phyloP scores from a whole-genome alignment of 2,888 invertebrate species.

The Apotomis turbidana region DNA sequence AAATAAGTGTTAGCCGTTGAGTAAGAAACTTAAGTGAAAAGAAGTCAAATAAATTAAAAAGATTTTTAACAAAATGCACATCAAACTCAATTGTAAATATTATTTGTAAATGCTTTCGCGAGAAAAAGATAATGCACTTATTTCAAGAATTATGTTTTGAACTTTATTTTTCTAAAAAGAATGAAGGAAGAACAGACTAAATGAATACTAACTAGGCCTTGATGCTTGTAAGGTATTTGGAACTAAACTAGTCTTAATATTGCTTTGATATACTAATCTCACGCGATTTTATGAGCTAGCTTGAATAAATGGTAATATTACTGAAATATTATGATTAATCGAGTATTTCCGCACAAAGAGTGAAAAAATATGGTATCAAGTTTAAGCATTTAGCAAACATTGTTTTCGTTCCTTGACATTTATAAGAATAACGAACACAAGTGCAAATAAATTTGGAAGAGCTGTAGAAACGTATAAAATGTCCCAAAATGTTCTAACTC shows the following conservation, averaged over 20 bases:
- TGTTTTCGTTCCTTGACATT: not conserved
- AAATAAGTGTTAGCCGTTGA: not conserved
- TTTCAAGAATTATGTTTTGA: not conserved
- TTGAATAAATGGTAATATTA: not conserved
- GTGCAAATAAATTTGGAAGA: not conserved
- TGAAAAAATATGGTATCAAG: not conserved
- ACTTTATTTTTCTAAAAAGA: not conserved
- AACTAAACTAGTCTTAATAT: not conserved
- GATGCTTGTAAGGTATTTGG: not conserved
- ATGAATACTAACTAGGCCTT: no score
- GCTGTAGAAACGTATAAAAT: slow-evolving; percentile 6
- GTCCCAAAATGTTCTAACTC: not conserved
- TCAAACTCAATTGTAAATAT: slow-evolving; percentile 6
- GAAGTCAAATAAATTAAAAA: not conserved
- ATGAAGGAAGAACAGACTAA: not conserved
- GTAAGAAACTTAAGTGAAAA: not conserved
- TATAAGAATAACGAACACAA: not conserved
- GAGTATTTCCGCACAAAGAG: no score
- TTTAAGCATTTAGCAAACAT: not conserved
- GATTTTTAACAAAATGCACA: slow-evolving; percentile 13
- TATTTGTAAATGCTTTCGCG: slow-evolving; percentile 24
- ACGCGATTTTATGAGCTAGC: not conserved
- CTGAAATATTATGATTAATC: not conserved
- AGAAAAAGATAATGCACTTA: slow-evolving; percentile 11
- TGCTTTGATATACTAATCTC: slow-evolving; percentile 13